A percentile compares a stretch with the other conserved stretches of the same genome.
phyloP scores from a whole-genome alignment of 2,888 invertebrate genomes.

The Scaptomyza parva region DNA sequence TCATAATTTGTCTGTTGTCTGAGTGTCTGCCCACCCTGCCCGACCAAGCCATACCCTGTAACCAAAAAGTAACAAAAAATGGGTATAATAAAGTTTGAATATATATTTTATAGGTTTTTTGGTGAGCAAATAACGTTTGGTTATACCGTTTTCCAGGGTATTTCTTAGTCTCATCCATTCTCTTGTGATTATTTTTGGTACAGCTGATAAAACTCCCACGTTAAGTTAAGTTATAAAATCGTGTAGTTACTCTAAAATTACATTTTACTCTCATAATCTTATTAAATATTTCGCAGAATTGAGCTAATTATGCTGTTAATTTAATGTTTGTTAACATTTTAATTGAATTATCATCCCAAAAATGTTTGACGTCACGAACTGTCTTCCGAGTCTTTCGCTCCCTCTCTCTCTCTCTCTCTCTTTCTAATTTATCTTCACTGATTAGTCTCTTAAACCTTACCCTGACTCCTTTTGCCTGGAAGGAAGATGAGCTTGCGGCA shows the following conservation, averaged over 20 bases:
- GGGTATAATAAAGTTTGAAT: no score
- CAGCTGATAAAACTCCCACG: slow-evolving; percentile 24
- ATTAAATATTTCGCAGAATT: slow-evolving; percentile 69
- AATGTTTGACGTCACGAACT: slow-evolving; percentile 43
- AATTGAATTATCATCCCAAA: slow-evolving; percentile 59
- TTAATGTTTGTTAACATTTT: slow-evolving; percentile 69
- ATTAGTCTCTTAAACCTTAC: slow-evolving; percentile 34
- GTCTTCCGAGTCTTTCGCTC: neutral
- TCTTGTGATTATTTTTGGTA: neutral
- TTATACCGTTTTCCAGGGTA: slow-evolving; percentile 10
- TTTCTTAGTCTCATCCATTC: neutral
- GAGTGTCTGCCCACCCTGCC: neutral
- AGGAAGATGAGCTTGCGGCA: neutral
- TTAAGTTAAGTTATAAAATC: neutral
- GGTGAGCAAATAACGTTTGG: no score
- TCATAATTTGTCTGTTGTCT: slow-evolving; percentile 69
- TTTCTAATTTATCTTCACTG: slow-evolving; percentile 11
- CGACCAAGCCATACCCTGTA: slow-evolving; percentile 19
- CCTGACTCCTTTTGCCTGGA: neutral
- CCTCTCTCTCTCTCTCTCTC: neutral
- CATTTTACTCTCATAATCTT: slow-evolving; percentile 62
- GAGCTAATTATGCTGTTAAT: slow-evolving; percentile 70
- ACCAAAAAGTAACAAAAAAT: neutral
- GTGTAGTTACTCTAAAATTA: slow-evolving; percentile 47
- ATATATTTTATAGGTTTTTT: no score